Evolutionary conservation across 2,113 vertebrate genomes (phyloP).

Genomic region (Serilophus lunatus): DNA sequence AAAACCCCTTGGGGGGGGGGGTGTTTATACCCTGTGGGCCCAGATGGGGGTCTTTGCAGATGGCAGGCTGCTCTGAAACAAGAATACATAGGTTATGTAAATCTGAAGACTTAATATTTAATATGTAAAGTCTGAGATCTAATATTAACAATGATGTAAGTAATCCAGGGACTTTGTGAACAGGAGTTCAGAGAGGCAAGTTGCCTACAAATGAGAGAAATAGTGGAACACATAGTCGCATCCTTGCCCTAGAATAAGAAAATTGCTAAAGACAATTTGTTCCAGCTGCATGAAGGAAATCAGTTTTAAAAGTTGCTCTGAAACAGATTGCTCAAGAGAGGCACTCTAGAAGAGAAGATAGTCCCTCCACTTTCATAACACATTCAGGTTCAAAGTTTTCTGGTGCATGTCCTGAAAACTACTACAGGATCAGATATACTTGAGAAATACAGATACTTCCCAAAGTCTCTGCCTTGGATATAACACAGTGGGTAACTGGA

Average conservation of each 20-base stretch:
- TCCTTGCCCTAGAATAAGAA: neutral
- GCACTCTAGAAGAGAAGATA: neutral
- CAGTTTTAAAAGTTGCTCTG: neutral
- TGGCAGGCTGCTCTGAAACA: neutral
- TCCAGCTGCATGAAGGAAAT: neutral
- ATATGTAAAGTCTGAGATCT: neutral
- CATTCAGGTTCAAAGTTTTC: neutral
- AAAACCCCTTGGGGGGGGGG: neutral
- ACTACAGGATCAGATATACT: neutral
- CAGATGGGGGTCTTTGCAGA: neutral
- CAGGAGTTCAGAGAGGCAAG: neutral
- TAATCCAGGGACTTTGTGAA: neutral
- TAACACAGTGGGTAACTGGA: rapidly evolving
- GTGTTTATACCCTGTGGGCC: neutral
- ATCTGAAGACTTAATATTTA: neutral
- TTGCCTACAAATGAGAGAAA: neutral
- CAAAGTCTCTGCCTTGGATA: neutral
- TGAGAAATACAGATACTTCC: neutral
- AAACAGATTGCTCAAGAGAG: neutral
- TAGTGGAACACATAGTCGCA: neutral
- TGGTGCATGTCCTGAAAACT: neutral
- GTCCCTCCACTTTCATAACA: neutral
- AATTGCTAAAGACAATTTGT: neutral
- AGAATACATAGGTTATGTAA: neutral
- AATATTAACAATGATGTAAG: neutral